phyloP scores from a whole-genome alignment of 2,113 vertebrate species.

The Bubo scandiacus region DNA sequence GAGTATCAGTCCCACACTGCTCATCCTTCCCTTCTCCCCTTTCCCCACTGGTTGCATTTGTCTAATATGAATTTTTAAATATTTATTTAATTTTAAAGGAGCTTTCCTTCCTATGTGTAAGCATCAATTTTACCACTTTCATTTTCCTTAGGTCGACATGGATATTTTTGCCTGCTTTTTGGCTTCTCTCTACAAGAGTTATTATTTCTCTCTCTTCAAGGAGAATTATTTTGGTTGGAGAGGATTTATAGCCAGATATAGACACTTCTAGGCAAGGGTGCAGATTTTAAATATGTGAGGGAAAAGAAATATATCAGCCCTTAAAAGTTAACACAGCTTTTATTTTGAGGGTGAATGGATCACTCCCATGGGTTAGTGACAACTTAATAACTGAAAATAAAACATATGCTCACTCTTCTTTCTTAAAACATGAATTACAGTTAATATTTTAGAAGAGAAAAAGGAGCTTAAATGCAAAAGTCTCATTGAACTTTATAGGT shows the following conservation, averaged over 20 bases:
- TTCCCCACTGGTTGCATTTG: not conserved
- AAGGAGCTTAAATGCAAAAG: not conserved
- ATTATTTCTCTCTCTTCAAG: constrained; percentile 12
- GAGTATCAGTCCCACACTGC: not conserved
- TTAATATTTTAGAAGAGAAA: not conserved
- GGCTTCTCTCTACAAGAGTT: not conserved
- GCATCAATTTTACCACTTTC: not conserved
- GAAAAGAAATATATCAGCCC: not conserved
- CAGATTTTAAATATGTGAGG: constrained; percentile 19
- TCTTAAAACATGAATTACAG: not conserved
- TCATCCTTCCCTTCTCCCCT: not conserved
- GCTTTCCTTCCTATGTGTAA: not conserved
- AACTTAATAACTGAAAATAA: constrained; percentile 44
- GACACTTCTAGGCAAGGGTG: constrained; percentile 28
- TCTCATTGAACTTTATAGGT: not conserved
- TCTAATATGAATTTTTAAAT: not conserved
- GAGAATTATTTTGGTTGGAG: constrained; percentile 54
- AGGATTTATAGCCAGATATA: constrained; percentile 35
- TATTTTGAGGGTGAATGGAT: constrained; percentile 29
- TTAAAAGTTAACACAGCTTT: constrained; percentile 23
- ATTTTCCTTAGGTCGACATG: not conserved
- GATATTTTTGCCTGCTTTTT: constrained; percentile 42
- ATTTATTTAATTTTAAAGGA: not conserved
- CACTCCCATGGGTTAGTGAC: not conserved
- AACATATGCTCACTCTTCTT: not conserved